Base-by-base conservation (phyloP, 2,797 vertebrate species). In the Xiphorhynchus erythropygius region DNA sequence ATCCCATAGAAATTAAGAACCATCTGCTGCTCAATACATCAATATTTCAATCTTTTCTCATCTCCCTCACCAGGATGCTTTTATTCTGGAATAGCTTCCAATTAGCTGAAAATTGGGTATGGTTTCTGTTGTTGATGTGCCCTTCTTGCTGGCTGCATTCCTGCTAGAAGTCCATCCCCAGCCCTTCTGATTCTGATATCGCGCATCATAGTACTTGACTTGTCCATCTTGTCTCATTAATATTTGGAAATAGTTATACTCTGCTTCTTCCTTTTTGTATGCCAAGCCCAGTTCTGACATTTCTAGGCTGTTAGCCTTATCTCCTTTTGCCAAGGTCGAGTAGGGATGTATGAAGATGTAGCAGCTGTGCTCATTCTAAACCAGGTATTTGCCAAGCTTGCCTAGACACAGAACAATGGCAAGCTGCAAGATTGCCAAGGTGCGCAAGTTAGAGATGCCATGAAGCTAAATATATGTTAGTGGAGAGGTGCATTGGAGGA, bases 21-120 rank as follows among this genome's bases (percentile, higher is more conserved):
- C 93, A 97, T 97, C 96, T 98, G 93, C 64, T 97, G 10, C 84
- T 97, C 52, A 46, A 82, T 87, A 79, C 84, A 90, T 96, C 93
- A 91, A 30, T 93, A 93, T 97, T 97, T 97, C 91, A 94, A 5
- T 88, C 79, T 94, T 94, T 41, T 96, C 63, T 50, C 46, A 44
- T 57, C 81, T 96, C 59, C 77, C 67, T 84, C 87, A 75, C 10
- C 84, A 90, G 90, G 92, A 89, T 71, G 69, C 87, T 97, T 96
- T 94, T 46, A 82, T 95, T 96, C 91, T 94, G 90, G 95, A 97
- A 94, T 94, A 74, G 79, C 79, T 97, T 96, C 69, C 91, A 96
- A 46, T 96, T 97, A 93, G 32, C 62, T 95, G 75, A 71, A 76
- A 93, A 96, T 70, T 92, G 24, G 33, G 57, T 87, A 18, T 2